These are phyloP conservation scores for Sus scrofa DNA, from an alignment of 2,113 vertebrate species.

Conservation along the genomic window T2T-Sscrofa CM000814.6:144410501-144411000, in stretches of 20 bases:
- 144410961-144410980: neutral
- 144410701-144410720: accelerated
- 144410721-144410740: accelerated
- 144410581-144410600: neutral
- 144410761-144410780: neutral
- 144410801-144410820: accelerated
- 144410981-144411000: neutral
- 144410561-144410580: neutral
- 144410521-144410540: neutral
- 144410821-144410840: neutral
- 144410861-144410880: neutral
- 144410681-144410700: accelerated
- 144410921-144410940: neutral
- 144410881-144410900: neutral
- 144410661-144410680: neutral
- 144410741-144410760: accelerated
- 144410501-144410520: neutral
- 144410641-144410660: neutral
- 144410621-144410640: neutral
- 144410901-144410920: neutral
- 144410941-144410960: neutral
- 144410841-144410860: neutral
- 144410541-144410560: neutral
- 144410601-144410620: neutral
- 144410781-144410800: accelerated